Evolutionary conservation across 2,113 vertebrate genomes (phyloP).

Genomic region (Leptodactylus fuscus): DNA sequence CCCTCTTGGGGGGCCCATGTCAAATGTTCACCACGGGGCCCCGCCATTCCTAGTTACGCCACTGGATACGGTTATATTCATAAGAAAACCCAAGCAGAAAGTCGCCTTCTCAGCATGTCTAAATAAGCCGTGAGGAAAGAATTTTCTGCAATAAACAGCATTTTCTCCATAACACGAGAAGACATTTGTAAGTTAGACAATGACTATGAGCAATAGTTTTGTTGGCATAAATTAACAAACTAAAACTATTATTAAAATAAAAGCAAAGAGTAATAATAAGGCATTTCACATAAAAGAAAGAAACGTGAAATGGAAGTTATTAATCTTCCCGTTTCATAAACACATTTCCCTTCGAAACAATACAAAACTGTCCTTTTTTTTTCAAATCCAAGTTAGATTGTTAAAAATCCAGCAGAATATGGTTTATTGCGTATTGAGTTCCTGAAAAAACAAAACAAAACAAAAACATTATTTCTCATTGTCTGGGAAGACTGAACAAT

Average conservation of each 20-base stretch:
- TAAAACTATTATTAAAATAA: constrained; percentile 20
- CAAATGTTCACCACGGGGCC: no score
- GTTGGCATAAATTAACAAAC: not conserved
- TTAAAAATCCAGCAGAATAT: constrained; percentile 45
- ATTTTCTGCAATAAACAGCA: not conserved
- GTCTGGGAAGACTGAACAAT: constrained; percentile 50
- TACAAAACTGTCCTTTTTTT: constrained; percentile 32
- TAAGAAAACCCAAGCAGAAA: no score
- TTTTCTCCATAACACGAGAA: not conserved
- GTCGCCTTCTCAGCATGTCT: no score
- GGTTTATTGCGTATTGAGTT: constrained; percentile 46
- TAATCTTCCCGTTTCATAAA: constrained; percentile 51
- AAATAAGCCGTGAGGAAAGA: no score
- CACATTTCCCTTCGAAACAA: constrained; percentile 29
- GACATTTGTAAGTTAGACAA: not conserved
- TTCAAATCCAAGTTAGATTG: constrained; percentile 45
- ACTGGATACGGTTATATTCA: no score
- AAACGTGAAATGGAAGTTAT: constrained; percentile 41
- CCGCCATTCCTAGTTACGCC: no score
- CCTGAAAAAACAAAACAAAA: constrained; percentile 29
- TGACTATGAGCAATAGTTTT: constrained; percentile 7
- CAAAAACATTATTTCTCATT: constrained; percentile 37
- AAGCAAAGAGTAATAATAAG: constrained; percentile 18
- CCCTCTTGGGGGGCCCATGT: no score
- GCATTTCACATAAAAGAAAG: constrained; percentile 37